Base-by-base conservation (phyloP, 30 jellyfish, hydroid and myxozoan genomes). In the Catostylus mosaicus region DNA sequence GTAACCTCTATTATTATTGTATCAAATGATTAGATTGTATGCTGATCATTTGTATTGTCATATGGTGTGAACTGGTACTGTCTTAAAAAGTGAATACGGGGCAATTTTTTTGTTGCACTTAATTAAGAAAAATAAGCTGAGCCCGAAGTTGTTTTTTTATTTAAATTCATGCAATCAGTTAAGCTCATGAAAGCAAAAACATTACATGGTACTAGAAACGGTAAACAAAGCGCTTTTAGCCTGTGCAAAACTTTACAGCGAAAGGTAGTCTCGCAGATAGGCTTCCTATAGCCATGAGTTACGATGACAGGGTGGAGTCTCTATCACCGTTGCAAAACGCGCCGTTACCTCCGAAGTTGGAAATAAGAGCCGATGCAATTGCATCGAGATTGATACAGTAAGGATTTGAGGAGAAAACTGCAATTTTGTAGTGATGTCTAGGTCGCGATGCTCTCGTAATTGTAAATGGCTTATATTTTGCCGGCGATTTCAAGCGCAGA, bases 301-400 rank as follows among this genome's bases (percentile, higher is more conserved):
- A 61, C 73, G 73, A 61, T 61, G 73, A 61, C 20, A 38, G 26
- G 26, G 73, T 61, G 12, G 73, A 29, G 38, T 38, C 73, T 24
- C 73, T 38, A 61, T 18, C 73, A 35, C 37, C 40, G 73, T 61
- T 61, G 73, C 73, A 61, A 32, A 61, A 61, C 73, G 73, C 24
- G 73, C 73, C 73, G 73, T 61, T 61, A 14, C 73, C 73, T 29
- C 73, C 73, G 73, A 61, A 61, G 73, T 29, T 61, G 73, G 73
- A 61, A 61, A 61, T 61, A 32, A 23, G 73, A 61, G 73, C 38
- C 24, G 19, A 61, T 61, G 73, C 19, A 61, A 61, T 61, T 18
- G 73, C 73, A 32, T 61, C 73, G 10, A 61, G 73, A 61, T 61
- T 61, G 73, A 61, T 29, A 14, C 19, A 61, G 26, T 38, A 61